Evolutionary conservation across 2,888 invertebrate genomes (phyloP).

Genomic region (Autographa gamma): DNA sequence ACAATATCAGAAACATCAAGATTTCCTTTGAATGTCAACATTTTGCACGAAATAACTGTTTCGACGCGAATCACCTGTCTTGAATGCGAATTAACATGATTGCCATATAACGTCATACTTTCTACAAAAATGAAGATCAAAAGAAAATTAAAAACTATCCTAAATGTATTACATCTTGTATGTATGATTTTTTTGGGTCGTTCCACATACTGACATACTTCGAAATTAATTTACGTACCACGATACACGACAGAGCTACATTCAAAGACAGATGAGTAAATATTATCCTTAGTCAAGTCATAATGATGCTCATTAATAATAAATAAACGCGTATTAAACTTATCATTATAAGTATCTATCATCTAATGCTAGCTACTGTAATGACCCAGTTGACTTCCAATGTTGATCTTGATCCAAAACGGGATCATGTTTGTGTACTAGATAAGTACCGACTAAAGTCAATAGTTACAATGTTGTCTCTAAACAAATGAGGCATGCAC

Average conservation of each 20-base stretch:
- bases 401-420: constrained; percentile 75
- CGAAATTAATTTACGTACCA: not conserved
- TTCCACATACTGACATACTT: no score
- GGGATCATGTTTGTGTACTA: constrained; percentile 61
- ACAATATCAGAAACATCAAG: not conserved
- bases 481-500: constrained; percentile 65
- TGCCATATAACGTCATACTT: no score
- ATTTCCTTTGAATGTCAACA: not conserved
- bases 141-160: not conserved
- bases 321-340: constrained; percentile 44
- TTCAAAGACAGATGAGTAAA: constrained; percentile 15
- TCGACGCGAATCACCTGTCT: no score
- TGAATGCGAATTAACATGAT: no score
- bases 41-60: no score
- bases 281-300: constrained; percentile 22
- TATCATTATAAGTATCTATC: constrained; percentile 39
- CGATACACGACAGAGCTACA: constrained; percentile 9
- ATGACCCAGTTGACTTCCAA: constrained; percentile 67
- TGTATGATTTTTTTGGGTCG: not conserved
- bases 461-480: constrained; percentile 60
- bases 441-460: constrained; percentile 27
- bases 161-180: not conserved
- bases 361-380: constrained; percentile 51
- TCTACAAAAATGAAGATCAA: not conserved
- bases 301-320: constrained; percentile 52